Percentiles rank a stretch among this genome's conserved stretches.
These are phyloP conservation scores for Gortyna flavago DNA, from an alignment of 2,888 invertebrate species.

Conservation along the genomic window DNA sequence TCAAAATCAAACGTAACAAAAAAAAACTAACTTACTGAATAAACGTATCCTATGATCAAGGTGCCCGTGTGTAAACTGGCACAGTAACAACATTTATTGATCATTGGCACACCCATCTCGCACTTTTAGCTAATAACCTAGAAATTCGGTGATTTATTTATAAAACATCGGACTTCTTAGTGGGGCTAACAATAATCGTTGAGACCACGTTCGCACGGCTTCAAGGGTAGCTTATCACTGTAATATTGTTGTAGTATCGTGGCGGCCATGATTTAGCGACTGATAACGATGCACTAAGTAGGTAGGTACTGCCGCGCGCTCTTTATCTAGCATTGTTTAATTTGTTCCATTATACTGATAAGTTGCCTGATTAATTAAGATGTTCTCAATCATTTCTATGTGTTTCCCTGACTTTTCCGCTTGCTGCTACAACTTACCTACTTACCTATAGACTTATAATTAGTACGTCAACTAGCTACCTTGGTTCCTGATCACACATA, in stretches of 20 bases:
- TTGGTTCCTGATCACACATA: neutral
- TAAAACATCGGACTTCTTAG: constrained; percentile 47
- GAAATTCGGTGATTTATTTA: constrained; percentile 51
- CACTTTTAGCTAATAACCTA: constrained; percentile 42
- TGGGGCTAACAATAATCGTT: constrained; percentile 43
- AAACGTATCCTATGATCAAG: constrained; percentile 83
- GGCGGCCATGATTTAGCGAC: constrained; percentile 63
- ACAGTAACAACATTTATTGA: constrained; percentile 83
- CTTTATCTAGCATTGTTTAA: constrained; percentile 41
- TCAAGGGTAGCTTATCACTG: constrained; percentile 65
- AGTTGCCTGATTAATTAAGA: constrained; percentile 10
- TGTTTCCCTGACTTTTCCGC: neutral
- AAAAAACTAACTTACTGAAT: constrained; percentile 78
- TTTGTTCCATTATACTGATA: constrained; percentile 35
- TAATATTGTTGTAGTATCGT: constrained; percentile 50
- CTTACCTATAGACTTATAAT: neutral
- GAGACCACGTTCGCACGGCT: constrained; percentile 56
- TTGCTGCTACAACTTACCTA: neutral
- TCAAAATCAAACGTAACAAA: constrained; percentile 17
- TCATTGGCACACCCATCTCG: constrained; percentile 85
- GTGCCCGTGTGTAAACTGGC: constrained; percentile 82
- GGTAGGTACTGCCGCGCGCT: constrained; percentile 27
- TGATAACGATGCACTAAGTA: constrained; percentile 65
- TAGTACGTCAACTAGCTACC: neutral
- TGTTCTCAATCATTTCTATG: neutral